phyloP scores from a whole-genome alignment of 2,797 vertebrate species.

The Sebastes variabilis region DNA sequence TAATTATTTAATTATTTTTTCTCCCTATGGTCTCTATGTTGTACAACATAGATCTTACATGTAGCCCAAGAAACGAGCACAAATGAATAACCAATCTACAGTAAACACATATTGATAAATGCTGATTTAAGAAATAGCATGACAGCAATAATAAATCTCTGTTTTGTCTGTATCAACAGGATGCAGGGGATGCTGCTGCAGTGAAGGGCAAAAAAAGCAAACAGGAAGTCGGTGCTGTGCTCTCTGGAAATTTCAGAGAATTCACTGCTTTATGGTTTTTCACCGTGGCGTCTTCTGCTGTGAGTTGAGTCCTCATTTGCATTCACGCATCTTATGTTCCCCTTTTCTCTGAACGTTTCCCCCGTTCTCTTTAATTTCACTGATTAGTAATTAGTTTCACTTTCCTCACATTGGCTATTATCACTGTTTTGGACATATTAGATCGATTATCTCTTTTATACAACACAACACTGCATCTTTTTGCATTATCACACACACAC shows the following conservation, averaged over 20 bases:
- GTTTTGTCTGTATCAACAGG: conserved; percentile 40
- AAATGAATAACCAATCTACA: not conserved
- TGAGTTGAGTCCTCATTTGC: not conserved
- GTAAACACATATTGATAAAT: not conserved
- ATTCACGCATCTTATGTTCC: not conserved
- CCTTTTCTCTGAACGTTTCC: not conserved
- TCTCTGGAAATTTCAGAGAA: conserved; percentile 68
- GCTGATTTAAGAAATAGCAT: not conserved
- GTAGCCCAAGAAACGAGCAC: not conserved
- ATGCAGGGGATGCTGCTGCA: conserved; percentile 41
- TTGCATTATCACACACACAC: not conserved
- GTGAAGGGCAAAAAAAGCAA: conserved; percentile 23
- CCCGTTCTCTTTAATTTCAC: not conserved
- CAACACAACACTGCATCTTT: not conserved
- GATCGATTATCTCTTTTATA: not conserved
- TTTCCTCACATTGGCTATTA: not conserved
- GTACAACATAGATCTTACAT: not conserved
- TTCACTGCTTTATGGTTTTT: conserved; percentile 38
- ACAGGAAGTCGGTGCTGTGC: conserved; percentile 56
- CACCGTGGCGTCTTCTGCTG: not conserved
- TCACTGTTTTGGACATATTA: not conserved
- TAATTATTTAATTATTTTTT: not conserved
- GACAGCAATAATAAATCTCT: not conserved
- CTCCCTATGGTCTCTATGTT: not conserved
- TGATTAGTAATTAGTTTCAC: not conserved